These are phyloP conservation scores for Orchesella cincta DNA, from an alignment of 1,140 invertebrate species.

Conservation along the genomic window DNA sequence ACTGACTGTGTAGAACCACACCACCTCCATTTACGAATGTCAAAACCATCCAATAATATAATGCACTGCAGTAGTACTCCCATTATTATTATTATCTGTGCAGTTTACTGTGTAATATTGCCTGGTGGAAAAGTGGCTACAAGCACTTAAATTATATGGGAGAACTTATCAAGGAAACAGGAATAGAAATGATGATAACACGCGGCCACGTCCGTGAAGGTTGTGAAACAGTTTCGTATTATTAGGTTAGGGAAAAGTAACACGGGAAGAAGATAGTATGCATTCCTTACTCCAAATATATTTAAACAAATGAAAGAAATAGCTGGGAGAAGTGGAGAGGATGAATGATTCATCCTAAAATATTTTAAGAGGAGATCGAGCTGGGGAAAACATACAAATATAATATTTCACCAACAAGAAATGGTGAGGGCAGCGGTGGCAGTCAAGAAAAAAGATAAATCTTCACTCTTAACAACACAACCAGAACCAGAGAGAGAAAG, in stretches of 20 bases:
- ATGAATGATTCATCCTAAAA: not conserved
- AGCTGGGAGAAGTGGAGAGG: not conserved
- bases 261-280: not conserved
- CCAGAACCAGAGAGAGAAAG: not conserved
- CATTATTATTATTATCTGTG: not conserved
- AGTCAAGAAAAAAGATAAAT: conserved; percentile 30
- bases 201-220: not conserved
- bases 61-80: not conserved
- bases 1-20: conserved; percentile 5
- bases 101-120: not conserved
- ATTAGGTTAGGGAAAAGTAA: not conserved
- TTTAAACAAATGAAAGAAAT: not conserved
- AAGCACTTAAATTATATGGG: conserved; percentile 25
- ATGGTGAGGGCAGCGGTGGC: conserved; percentile 25
- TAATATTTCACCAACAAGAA: conserved; percentile 24
- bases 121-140: conserved; percentile 11
- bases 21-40: conserved; percentile 15
- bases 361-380: not conserved
- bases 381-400: not conserved
- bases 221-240: not conserved
- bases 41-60: conserved; percentile 24
- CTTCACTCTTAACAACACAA: conserved; percentile 13
- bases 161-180: conserved; percentile 20
- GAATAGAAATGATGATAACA: conserved; percentile 11
- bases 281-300: not conserved